phyloP scores from a whole-genome alignment of 1,140 invertebrate genomes.

The Mesaphorura yosii region DNA sequence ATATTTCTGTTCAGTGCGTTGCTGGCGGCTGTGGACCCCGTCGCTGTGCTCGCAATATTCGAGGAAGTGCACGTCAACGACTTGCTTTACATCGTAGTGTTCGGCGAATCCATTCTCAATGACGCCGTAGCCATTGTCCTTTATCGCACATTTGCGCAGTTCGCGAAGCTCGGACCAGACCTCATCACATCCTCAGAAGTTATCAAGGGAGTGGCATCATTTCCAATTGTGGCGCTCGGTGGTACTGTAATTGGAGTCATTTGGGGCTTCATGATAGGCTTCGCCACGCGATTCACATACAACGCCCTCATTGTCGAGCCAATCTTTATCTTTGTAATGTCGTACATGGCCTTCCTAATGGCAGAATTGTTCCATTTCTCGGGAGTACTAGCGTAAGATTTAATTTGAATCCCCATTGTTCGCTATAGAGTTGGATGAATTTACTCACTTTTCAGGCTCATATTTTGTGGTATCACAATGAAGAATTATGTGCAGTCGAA shows the following conservation, averaged over 20 bases:
- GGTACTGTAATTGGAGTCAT: conserved; percentile 86
- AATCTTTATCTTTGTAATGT: conserved; percentile 95
- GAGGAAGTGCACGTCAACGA: conserved; percentile 99
- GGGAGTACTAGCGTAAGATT: conserved; percentile 92
- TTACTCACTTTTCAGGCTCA: conserved; percentile 57
- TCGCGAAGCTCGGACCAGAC: conserved; percentile 69
- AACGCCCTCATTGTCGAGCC: conserved; percentile 95
- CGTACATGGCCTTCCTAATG: conserved; percentile 90
- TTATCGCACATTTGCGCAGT: conserved; percentile 91
- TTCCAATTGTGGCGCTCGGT: conserved; percentile 86
- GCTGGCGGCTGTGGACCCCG: conserved; percentile 97
- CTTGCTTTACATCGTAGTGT: conserved; percentile 96
- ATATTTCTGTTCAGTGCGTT: conserved; percentile 85
- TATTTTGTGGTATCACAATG: conserved; percentile 96
- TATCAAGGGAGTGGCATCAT: conserved; percentile 64
- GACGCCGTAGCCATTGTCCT: conserved; percentile 92
- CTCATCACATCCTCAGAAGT: conserved; percentile 35
- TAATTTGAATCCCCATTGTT: conserved; percentile 31
- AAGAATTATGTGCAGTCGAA: conserved; percentile 97
- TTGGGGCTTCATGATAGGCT: conserved; percentile 87
- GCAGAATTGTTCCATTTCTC: conserved; percentile 98
- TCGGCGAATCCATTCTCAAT: conserved; percentile 95
- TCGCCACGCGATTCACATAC: conserved; percentile 89
- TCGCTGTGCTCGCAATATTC: conserved; percentile 95
- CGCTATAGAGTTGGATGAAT: background rate